phyloP scores from a whole-genome alignment of 2,113 vertebrate genomes.

The Corydoras sp. region DNA sequence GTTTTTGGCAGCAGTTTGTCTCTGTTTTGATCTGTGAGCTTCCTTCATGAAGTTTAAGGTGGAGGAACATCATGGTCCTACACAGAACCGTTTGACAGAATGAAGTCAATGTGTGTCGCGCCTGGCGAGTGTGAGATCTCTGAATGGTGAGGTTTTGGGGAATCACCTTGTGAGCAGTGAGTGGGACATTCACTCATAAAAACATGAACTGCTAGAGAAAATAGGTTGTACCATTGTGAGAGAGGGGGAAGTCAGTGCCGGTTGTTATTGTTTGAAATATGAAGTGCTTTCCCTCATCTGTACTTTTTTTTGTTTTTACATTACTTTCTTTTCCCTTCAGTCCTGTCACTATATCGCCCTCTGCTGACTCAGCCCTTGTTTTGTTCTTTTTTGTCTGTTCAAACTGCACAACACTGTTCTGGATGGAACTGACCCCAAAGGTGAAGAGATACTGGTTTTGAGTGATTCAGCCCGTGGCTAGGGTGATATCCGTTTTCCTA shows the following conservation, averaged over 20 bases:
- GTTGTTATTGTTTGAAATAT: too few relatives aligned
- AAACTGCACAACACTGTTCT: not conserved
- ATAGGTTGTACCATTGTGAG: too few relatives aligned
- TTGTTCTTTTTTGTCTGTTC: too few relatives aligned
- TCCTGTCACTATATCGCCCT: not conserved
- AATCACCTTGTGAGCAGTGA: not conserved
- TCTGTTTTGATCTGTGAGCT: too few relatives aligned
- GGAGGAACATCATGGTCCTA: too few relatives aligned
- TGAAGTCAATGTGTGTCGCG: not conserved
- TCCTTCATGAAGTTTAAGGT: too few relatives aligned
- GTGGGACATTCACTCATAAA: not conserved
- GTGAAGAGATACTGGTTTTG: not conserved
- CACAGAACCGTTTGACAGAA: not conserved
- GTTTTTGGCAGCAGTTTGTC: too few relatives aligned
- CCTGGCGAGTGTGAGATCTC: not conserved
- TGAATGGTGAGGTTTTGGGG: constrained; percentile 21
- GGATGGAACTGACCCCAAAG: too few relatives aligned
- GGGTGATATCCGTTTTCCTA: constrained; percentile 39
- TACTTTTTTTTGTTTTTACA: too few relatives aligned
- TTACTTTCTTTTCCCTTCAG: not conserved
- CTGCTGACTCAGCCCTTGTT: not conserved
- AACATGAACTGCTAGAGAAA: constrained; percentile 24
- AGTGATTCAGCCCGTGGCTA: constrained; percentile 15
- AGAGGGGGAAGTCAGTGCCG: too few relatives aligned
- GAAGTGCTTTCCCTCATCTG: not conserved